Conservation (phyloP, 1,140 invertebrate species). For the Plodia interpunctella region DNA sequence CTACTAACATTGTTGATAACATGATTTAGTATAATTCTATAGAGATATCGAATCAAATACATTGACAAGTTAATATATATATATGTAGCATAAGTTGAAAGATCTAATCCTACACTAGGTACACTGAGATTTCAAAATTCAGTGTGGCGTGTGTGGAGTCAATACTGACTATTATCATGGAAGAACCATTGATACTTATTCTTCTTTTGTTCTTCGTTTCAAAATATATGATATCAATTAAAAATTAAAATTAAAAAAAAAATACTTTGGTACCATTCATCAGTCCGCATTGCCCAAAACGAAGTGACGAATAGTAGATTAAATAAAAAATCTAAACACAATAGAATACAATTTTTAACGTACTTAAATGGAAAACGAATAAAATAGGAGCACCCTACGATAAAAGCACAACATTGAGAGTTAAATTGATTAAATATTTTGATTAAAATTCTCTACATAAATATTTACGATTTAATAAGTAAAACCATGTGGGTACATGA, state of each 20-base stretch:
- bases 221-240: constrained; percentile 3
- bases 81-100: too few relatives aligned
- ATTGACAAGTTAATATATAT: neutral
- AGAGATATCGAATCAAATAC: neutral
- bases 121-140: constrained; percentile 18
- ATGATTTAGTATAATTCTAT: neutral
- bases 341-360: constrained; percentile 16
- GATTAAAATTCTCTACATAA: neutral
- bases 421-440: constrained; percentile 24
- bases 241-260: constrained; percentile 9
- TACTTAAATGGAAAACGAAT: constrained; percentile 13
- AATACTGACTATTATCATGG: constrained; percentile 16
- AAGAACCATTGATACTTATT: constrained; percentile 20
- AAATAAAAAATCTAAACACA: constrained; percentile 18
- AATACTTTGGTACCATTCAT: constrained; percentile 49
- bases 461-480: neutral
- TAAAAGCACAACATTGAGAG: constrained; percentile 53
- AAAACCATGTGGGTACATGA: constrained; percentile 61
- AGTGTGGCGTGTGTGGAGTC: constrained; percentile 28
- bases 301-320: constrained; percentile 58
- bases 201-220: too few relatives aligned
- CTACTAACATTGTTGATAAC: constrained; percentile 7
- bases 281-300: constrained; percentile 73
- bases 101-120: constrained; percentile 16
- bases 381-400: constrained; percentile 52